These are phyloP conservation scores for Scomber colias DNA, from an alignment of 2,113 vertebrate species.

Conservation along the genomic window DNA sequence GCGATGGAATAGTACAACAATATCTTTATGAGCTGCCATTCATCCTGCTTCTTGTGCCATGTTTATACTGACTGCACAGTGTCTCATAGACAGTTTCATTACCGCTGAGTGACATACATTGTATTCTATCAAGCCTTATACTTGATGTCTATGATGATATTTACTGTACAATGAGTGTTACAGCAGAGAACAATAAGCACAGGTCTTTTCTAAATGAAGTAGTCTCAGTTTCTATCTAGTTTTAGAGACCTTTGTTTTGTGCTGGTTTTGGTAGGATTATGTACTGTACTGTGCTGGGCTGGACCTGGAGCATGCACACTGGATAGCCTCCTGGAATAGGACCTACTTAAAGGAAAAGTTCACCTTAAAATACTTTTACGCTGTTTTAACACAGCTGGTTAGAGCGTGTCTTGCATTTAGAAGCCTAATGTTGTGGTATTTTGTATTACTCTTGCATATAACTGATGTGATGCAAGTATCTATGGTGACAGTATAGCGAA, in stretches of 20 bases:
- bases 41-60: conserved; percentile 66
- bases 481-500: too few relatives aligned
- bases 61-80: conserved; percentile 51
- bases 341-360: conserved; percentile 43
- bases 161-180: conserved; percentile 66
- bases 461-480: too few relatives aligned
- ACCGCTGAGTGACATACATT: conserved; percentile 32
- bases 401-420: background rate
- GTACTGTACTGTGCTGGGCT: conserved; percentile 65
- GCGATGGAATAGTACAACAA: too few relatives aligned
- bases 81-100: conserved; percentile 42
- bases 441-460: too few relatives aligned
- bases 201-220: conserved; percentile 44
- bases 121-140: conserved; percentile 61
- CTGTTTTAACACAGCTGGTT: background rate
- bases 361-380: conserved; percentile 52
- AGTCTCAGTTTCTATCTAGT: conserved; percentile 49
- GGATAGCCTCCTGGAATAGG: background rate
- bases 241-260: conserved; percentile 60
- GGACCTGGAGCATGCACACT: conserved; percentile 74
- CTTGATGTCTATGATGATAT: conserved; percentile 56
- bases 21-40: conserved; percentile 36
- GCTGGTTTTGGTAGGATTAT: conserved; percentile 46
- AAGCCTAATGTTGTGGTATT: background rate
- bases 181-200: conserved; percentile 48